These are phyloP conservation scores for Ctenomys sociabilis DNA, from an alignment of 2,113 vertebrate species.

Conservation along the genomic window DNA sequence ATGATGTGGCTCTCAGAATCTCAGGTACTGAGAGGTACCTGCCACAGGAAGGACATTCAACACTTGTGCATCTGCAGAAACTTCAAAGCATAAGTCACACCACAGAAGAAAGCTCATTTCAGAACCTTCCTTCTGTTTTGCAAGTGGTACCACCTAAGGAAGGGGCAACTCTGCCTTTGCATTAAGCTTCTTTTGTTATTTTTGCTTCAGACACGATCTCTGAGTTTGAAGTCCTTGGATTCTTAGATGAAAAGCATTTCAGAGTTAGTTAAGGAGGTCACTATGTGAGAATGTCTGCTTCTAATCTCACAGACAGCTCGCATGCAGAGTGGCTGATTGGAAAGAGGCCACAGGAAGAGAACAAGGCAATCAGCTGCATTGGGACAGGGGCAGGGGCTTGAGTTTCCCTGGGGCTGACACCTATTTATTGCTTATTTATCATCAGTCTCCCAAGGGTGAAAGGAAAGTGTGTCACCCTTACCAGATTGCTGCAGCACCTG, in stretches of 20 bases:
- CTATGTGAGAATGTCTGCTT: not conserved
- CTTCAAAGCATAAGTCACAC: not conserved
- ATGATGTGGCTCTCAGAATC: not conserved
- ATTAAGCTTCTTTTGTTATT: conserved; percentile 29
- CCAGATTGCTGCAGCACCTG: not conserved
- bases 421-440: not conserved
- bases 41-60: not conserved
- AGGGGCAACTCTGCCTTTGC: not conserved
- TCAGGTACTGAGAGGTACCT: not conserved
- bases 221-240: conserved; percentile 62
- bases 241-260: conserved; percentile 55
- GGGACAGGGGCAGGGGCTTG: not conserved
- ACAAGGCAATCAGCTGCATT: not conserved
- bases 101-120: not conserved
- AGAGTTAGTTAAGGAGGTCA: not conserved
- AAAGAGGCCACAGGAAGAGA: not conserved
- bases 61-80: not conserved
- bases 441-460: not conserved
- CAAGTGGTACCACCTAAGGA: not conserved
- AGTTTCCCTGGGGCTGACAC: not conserved
- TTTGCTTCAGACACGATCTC: conserved; percentile 40
- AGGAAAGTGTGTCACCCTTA: not conserved
- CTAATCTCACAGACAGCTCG: not conserved
- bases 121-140: not conserved
- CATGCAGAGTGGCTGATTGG: conserved; percentile 1